Conservation (phyloP, 2,888 invertebrate species). For the Sabellastarte sp. region DNA sequence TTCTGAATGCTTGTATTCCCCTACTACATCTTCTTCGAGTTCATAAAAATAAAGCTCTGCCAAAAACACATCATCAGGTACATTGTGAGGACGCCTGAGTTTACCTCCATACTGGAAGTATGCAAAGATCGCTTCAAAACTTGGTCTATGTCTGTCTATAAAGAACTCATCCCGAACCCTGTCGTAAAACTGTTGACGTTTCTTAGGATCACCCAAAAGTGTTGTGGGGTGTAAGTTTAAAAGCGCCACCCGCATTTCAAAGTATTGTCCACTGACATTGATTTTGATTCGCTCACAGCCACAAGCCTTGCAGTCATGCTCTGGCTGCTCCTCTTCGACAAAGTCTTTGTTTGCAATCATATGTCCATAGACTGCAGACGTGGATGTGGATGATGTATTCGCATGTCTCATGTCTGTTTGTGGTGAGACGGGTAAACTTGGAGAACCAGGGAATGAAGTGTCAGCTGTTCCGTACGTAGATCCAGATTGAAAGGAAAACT, state of each 20-base stretch:
- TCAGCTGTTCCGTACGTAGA: too few relatives aligned
- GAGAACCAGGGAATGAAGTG: not conserved
- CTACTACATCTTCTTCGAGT: constrained; percentile 53
- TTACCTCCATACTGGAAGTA: constrained; percentile 58
- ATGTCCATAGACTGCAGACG: not conserved
- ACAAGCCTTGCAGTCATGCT: constrained; percentile 37
- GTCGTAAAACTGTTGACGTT: constrained; percentile 55
- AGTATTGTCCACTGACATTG: constrained; percentile 58
- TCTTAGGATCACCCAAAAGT: constrained; percentile 54
- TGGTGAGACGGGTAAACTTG: not conserved
- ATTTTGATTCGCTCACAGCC: constrained; percentile 55
- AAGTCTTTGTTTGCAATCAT: not conserved
- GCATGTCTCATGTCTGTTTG: too few relatives aligned
- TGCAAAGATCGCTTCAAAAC: constrained; percentile 58
- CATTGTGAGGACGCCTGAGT: constrained; percentile 52
- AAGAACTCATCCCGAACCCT: constrained; percentile 54
- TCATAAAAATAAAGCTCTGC: constrained; percentile 57
- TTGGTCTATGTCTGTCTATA: constrained; percentile 58
- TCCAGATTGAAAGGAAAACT: not conserved
- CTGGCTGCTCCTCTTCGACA: not conserved
- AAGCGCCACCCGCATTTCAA: constrained; percentile 52
- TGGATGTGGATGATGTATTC: not conserved
- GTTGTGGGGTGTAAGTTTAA: constrained; percentile 56
- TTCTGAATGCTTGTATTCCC: constrained; percentile 53
- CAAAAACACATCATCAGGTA: constrained; percentile 58